Percentiles rank a stretch among this genome's conserved stretches.
Evolutionary conservation across 1,140 invertebrate genomes (phyloP).

Genomic region (Formica exsecta): DNA sequence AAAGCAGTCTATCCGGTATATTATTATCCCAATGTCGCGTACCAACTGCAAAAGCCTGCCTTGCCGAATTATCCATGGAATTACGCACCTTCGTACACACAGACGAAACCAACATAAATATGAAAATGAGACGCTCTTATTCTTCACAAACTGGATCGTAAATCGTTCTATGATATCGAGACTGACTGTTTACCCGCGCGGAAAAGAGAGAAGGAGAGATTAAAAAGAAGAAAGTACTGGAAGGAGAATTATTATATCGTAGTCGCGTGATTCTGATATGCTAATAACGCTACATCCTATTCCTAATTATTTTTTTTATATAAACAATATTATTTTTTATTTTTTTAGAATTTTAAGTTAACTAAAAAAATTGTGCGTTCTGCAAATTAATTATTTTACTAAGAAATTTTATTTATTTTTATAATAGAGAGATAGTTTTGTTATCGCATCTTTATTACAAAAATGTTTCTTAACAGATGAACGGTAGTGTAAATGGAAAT

Average conservation of each 20-base stretch:
- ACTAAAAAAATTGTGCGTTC: constrained; percentile 4
- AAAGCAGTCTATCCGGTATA: constrained; percentile 81
- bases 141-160: constrained; percentile 21
- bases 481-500: not conserved
- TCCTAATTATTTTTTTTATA: constrained; percentile 16
- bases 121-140: constrained; percentile 71
- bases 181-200: constrained; percentile 49
- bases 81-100: constrained; percentile 77
- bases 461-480: not conserved
- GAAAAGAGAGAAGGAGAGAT: constrained; percentile 56
- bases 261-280: constrained; percentile 14
- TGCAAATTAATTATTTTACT: not conserved
- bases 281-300: constrained; percentile 2
- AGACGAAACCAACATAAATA: constrained; percentile 73
- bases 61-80: constrained; percentile 77
- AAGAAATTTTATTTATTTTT: not conserved
- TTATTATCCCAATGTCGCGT: constrained; percentile 78
- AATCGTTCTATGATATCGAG: constrained; percentile 15
- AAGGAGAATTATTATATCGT: not conserved
- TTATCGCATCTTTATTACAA: not conserved
- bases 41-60: constrained; percentile 76
- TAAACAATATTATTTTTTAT: constrained; percentile 38
- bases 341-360: not conserved
- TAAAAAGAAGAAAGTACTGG: constrained; percentile 58
- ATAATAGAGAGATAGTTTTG: too few species aligned